Percentiles rank a stretch among this genome's conserved stretches.
phyloP scores from a whole-genome alignment of 2,888 invertebrate species.

The Dione vanillae region DNA sequence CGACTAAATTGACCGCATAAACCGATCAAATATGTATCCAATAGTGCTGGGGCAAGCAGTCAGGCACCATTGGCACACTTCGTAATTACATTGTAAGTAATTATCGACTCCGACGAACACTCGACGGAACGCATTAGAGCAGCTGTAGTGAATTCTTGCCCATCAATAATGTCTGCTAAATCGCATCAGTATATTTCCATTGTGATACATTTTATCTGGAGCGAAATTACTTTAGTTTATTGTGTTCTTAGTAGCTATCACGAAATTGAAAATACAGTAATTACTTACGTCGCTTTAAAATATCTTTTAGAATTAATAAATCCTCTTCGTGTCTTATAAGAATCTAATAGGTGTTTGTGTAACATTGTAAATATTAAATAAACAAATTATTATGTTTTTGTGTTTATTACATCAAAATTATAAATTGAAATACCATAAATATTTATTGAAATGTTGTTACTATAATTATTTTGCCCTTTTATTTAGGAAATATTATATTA shows the following conservation, averaged over 20 bases:
- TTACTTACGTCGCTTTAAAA: not conserved
- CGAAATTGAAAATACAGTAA: not conserved
- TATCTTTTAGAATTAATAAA: not conserved
- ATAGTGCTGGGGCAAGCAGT: slow-evolving; percentile 42
- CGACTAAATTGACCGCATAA: slow-evolving; percentile 52
- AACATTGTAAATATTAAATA: no score
- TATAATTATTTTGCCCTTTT: not conserved
- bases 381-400: no score
- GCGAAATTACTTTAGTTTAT: slow-evolving; percentile 19
- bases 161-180: slow-evolving; percentile 43
- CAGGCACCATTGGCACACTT: slow-evolving; percentile 54
- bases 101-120: slow-evolving; percentile 51
- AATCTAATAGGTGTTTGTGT: not conserved
- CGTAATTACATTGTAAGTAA: slow-evolving; percentile 54
- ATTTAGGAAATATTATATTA: not conserved
- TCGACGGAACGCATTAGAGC: slow-evolving; percentile 48
- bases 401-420: no score
- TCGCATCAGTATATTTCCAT: slow-evolving; percentile 36
- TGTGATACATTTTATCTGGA: slow-evolving; percentile 35
- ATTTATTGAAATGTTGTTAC: no score
- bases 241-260: slow-evolving; percentile 9
- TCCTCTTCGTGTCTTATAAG: not conserved
- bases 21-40: slow-evolving; percentile 51
- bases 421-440: no score
- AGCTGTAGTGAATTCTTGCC: slow-evolving; percentile 50